phyloP scores from a whole-genome alignment of 1,140 invertebrate species.

The Telenomus remus region DNA sequence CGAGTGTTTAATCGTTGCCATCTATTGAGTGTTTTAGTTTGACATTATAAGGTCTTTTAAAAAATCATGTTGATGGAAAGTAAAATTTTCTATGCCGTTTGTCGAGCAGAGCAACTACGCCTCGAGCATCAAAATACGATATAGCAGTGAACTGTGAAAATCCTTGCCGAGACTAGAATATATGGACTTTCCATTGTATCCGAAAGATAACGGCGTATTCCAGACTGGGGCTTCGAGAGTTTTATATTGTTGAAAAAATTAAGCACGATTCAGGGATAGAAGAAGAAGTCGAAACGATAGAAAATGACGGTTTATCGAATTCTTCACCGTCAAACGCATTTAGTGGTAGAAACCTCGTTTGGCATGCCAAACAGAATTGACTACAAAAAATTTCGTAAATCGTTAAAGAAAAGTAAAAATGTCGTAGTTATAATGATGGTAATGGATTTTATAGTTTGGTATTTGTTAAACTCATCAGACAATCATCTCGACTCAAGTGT shows the following conservation, averaged over 20 bases:
- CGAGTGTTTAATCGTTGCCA: too few relatives aligned
- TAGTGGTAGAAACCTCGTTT: too few relatives aligned
- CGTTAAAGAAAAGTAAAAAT: too few relatives aligned
- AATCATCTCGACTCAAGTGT: slow-evolving; percentile 13
- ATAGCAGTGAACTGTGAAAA: slow-evolving; percentile 9
- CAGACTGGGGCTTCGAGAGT: too few relatives aligned
- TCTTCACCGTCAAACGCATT: too few relatives aligned
- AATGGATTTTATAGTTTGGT: not conserved
- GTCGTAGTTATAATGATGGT: too few relatives aligned
- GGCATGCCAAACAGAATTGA: too few relatives aligned
- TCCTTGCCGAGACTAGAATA: slow-evolving; percentile 8
- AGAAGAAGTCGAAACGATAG: too few relatives aligned
- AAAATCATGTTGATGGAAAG: slow-evolving; percentile 22
- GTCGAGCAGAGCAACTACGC: slow-evolving; percentile 12
- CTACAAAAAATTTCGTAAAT: too few relatives aligned
- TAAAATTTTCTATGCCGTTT: slow-evolving; percentile 42
- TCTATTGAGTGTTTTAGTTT: not conserved
- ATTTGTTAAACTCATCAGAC: slow-evolving; percentile 23
- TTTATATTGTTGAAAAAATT: too few relatives aligned
- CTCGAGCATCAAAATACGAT: slow-evolving; percentile 18
- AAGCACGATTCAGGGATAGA: too few relatives aligned
- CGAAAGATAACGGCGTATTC: slow-evolving; percentile 4
- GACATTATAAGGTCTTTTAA: not conserved
- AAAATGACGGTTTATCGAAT: too few relatives aligned
- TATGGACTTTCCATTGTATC: slow-evolving; percentile 6